Evolutionary conservation across 2,113 vertebrate genomes (phyloP), one percentile per base, ranked within the genome.

Genomic region (Oostethus manadensis): DNA sequence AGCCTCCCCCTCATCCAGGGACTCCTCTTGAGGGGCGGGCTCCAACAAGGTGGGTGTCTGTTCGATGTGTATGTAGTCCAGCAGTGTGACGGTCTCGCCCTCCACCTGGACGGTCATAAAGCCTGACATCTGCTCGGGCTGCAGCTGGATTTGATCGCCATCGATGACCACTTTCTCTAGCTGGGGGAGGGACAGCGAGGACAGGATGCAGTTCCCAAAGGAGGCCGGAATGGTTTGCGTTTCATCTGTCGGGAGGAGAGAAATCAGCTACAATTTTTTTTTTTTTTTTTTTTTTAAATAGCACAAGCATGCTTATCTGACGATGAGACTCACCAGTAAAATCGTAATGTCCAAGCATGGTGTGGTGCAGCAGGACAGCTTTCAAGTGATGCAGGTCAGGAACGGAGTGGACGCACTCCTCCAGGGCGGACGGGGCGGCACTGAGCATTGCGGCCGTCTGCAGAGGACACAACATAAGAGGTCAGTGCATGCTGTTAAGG

Each of bases 121-220:
- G 1, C 68, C 76, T 3, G 70, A 55, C 8, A 86, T 64, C 35
- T 80, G 70, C 49, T 84, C 81, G 0, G 76, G 33, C 45, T 82
- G 64, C 8, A 85, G 2, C 50, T 79, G 68, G 0, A 84, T 58
- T 26, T 84, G 76, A 8, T 84, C 78, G 0, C 69, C 51, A 5
- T 84, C 56, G 0, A 86, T 84, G 7, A 85, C 75, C 0, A 88
- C 80, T 56, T 84, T 88, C 71, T 87, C 83, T 58, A 86, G 73
- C 56, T 85, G 84, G 38, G 83, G 85, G 23, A 85, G 82, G 9
- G 86, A 85, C 56, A 89, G 58, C 0, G 88, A 86, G 1, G 88
- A 89, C 1, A 89, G 79, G 74, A 88, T 87, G 79, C 83, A 87
- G 35, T 88, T 87, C 21, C 85, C 88, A n/a, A 84, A 81, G 29